These are phyloP conservation scores for Crematogaster levior DNA, from an alignment of 2,888 invertebrate species.

Conservation along the genomic window DNA sequence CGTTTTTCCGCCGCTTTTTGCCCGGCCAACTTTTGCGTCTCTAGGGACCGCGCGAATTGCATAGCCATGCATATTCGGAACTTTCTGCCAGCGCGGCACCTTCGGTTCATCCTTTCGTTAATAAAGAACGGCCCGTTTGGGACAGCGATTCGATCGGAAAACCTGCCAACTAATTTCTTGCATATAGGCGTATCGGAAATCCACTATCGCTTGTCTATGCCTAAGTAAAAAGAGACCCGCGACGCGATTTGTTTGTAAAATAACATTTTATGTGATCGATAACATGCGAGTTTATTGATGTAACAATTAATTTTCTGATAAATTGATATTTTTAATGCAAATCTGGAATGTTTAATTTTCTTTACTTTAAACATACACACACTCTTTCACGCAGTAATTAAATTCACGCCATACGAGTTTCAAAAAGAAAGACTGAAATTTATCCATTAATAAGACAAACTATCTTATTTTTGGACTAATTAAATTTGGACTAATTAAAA, in stretches of 20 bases:
- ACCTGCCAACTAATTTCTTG: conserved; percentile 58
- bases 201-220: not conserved
- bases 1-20: conserved; percentile 66
- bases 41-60: conserved; percentile 70
- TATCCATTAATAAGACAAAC: not conserved
- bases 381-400: not conserved
- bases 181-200: conserved; percentile 14
- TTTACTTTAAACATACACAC: not conserved
- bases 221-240: conserved; percentile 1
- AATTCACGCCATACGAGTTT: conserved; percentile 9
- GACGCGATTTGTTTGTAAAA: not conserved
- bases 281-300: not conserved
- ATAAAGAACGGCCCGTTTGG: conserved; percentile 70
- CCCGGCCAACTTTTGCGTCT: conserved; percentile 69
- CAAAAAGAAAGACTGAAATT: no score
- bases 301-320: not conserved
- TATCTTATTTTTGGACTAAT: not conserved
- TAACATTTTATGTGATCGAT: not conserved
- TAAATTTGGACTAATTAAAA: conserved; percentile 14
- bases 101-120: conserved; percentile 62
- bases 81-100: conserved; percentile 61
- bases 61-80: conserved; percentile 74
- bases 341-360: not conserved
- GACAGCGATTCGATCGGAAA: conserved; percentile 60
- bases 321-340: not conserved